phyloP scores from a whole-genome alignment of 2,113 vertebrate species.

The Engystomops pustulosus region DNA sequence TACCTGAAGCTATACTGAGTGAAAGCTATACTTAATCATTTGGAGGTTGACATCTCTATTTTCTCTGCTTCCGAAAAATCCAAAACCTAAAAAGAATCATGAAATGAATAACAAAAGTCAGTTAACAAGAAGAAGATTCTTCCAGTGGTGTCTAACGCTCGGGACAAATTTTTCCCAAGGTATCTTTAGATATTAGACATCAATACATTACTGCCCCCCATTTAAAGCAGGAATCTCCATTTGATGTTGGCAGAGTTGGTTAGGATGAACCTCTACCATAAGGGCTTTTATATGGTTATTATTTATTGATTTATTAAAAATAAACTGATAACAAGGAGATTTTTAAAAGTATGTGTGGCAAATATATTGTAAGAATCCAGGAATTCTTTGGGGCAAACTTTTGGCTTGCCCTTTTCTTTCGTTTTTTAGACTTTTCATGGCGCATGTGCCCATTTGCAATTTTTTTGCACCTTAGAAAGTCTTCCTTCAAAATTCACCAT shows the following conservation, averaged over 20 bases:
- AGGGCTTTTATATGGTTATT: too few species aligned
- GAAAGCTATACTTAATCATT: slow-evolving; percentile 28
- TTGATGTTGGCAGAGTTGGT: background rate
- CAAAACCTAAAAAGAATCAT: background rate
- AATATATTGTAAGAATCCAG: too few species aligned
- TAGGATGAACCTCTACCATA: background rate
- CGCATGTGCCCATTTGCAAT: too few species aligned
- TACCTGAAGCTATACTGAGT: slow-evolving; percentile 1
- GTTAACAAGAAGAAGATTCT: background rate
- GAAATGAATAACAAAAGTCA: background rate
- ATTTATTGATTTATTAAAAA: too few species aligned
- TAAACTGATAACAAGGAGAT: too few species aligned
- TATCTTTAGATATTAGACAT: background rate
- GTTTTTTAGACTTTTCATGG: too few species aligned
- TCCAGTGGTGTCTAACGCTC: background rate
- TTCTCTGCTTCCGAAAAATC: background rate
- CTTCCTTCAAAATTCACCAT: too few species aligned
- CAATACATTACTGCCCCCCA: background rate
- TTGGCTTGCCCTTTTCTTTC: too few species aligned
- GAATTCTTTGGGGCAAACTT: too few species aligned
- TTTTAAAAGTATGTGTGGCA: too few species aligned
- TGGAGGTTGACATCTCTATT: slow-evolving; percentile 28
- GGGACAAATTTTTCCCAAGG: background rate
- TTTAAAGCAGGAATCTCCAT: background rate
- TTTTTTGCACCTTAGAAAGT: too few species aligned